Base-by-base conservation (phyloP, 1,140 invertebrate genomes). In the Psilanteris sp. region DNA sequence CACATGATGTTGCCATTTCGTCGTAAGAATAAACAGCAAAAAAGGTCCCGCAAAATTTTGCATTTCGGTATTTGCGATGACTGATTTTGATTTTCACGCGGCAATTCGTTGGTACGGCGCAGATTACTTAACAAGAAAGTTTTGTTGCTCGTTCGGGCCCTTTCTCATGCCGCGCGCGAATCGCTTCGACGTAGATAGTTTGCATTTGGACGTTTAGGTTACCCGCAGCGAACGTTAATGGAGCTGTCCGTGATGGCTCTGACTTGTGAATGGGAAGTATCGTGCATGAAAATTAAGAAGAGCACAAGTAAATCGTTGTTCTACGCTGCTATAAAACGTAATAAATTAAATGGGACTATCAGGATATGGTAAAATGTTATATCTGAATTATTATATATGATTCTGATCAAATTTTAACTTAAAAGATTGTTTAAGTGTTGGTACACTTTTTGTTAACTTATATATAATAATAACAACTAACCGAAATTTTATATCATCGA, bases 211-310 rank as follows among this genome's bases (percentile, higher is more conserved):
- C 52, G 57, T 59, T 70, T 62, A 66, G 73, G 73, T 66, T 76
- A 76, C 73, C 73, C 66, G 73, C 66, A 50, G 73, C 66, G 66
- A 41, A 37, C 59, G 50, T 70, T 76, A 76, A 76, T 76, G 73
- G 73, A 76, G 73, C 73, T 76, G 73, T 70, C 73, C 43, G 29
- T 64, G 64, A 59, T 37, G 54, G 36, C 61, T 31, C 52, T 44
- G 41, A 67, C 46, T 74, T 46, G 41, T 62, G 24, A 74, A 61
- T 52, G 71, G n/a, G 24, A 67, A 39, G 24, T 31, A 61, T 67
- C 55, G 29, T 52, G 20, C 37, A 32, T 15, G 54, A 54, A 46
- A 74, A 67, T 67, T 67, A 46, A 74, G 54, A 66, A 43, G 54
- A 71, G 39, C 66, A 20, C 54, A 29, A 32, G 27, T 22, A 24